These are phyloP conservation scores for Heliconius eleuchia DNA, from an alignment of 1,140 invertebrate species.

Conservation along the genomic window DNA sequence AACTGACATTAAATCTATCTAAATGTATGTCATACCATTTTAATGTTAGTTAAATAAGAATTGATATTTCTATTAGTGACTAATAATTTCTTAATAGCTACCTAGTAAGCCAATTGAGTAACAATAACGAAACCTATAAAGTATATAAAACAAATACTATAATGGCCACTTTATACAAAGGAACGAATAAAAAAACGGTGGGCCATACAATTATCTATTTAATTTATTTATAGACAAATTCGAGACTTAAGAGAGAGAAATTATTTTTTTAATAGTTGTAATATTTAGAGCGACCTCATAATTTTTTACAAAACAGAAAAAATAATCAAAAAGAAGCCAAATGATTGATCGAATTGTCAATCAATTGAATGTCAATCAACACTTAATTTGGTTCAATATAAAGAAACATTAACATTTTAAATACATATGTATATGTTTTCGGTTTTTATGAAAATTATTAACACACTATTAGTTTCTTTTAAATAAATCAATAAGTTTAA, in stretches of 20 bases:
- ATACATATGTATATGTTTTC: neutral
- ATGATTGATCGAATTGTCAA: too few species aligned
- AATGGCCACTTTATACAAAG: conserved; percentile 19
- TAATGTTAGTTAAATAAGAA: neutral
- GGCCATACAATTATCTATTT: conserved; percentile 10
- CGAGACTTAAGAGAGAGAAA: conserved; percentile 1
- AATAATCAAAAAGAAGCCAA: too few species aligned
- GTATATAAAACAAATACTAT: neutral
- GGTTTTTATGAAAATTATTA: neutral
- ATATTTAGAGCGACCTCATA: neutral
- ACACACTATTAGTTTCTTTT: neutral
- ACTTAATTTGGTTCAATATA: too few species aligned
- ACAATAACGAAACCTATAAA: neutral
- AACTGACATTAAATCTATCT: neutral
- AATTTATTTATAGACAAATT: conserved; percentile 3
- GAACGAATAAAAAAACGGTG: conserved; percentile 26
- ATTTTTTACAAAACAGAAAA: neutral
- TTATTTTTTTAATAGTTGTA: neutral
- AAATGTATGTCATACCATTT: neutral
- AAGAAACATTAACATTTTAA: neutral
- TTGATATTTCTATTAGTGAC: neutral
- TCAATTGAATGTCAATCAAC: too few species aligned
- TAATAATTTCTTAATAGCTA: conserved; percentile 7
- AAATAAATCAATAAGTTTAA: neutral
- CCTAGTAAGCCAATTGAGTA: neutral